A percentile compares a stretch with the other conserved stretches of the same genome.
phyloP scores from a whole-genome alignment of 2,797 vertebrate genomes.

The Lophotriccus pileatus region DNA sequence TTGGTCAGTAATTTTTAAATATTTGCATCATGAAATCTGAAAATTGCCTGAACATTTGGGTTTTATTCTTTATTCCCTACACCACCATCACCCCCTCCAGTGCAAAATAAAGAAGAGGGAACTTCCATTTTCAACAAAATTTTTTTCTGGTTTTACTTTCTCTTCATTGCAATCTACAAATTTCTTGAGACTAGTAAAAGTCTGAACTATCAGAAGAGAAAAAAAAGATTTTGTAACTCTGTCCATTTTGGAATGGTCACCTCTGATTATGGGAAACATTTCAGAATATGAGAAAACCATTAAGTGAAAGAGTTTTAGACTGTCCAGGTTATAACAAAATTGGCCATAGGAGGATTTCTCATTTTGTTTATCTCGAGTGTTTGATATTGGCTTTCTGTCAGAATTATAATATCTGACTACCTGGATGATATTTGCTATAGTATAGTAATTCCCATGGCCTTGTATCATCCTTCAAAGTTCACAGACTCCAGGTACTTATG shows the following conservation, averaged over 20 bases:
- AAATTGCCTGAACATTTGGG: background rate
- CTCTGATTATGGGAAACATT: background rate
- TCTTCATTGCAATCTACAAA: background rate
- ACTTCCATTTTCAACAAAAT: background rate
- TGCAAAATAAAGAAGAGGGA: background rate
- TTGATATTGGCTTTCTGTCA: constrained; percentile 38
- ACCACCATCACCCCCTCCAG: accelerated
- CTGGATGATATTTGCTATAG: background rate
- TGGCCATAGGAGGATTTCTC: background rate
- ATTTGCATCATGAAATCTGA: background rate
- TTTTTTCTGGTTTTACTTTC: background rate
- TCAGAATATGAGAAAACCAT: background rate
- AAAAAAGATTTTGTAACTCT: background rate
- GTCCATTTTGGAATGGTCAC: background rate
- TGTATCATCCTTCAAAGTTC: background rate
- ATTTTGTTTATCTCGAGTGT: background rate
- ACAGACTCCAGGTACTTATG: background rate
- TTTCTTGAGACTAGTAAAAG: background rate
- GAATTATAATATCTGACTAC: background rate
- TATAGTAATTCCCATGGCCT: background rate
- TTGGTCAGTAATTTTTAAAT: background rate
- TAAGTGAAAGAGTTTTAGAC: background rate
- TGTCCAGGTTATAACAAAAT: background rate
- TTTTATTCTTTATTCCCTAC: background rate
- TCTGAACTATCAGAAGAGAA: background rate